A percentile compares a stretch with the other conserved stretches of the same genome.
Evolutionary conservation across 2,113 vertebrate species (phyloP).

Genomic region (Corythornis cristatus): DNA sequence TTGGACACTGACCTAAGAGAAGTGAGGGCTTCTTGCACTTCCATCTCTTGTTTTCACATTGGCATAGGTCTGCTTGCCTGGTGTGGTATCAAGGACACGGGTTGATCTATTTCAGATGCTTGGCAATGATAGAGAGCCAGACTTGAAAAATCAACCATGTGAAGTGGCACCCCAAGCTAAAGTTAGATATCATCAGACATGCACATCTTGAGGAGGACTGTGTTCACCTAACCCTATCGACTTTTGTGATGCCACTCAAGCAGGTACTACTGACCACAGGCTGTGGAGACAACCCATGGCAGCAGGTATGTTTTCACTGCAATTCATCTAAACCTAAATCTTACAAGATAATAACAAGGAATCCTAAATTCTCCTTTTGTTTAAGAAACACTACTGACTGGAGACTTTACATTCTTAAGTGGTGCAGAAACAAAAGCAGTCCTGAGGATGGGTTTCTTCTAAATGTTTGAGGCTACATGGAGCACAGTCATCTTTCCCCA

Average conservation of each 20-base stretch:
- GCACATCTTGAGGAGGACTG: background rate
- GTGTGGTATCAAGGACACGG: accelerated
- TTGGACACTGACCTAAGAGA: background rate
- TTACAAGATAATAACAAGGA: background rate
- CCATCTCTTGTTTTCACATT: accelerated
- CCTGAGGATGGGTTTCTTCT: background rate
- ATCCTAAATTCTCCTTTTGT: background rate
- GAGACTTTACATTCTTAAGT: background rate
- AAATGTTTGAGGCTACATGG: background rate
- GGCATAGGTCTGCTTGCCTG: background rate
- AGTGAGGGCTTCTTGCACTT: background rate
- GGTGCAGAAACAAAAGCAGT: background rate
- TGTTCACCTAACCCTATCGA: background rate
- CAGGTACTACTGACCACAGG: background rate
- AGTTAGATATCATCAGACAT: background rate
- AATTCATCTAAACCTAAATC: background rate
- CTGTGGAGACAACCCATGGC: accelerated
- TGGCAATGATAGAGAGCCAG: background rate
- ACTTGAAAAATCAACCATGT: background rate
- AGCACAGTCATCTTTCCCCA: background rate
- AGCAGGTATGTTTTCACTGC: background rate
- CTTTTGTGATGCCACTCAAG: background rate
- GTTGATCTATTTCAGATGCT: background rate
- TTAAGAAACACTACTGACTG: background rate
- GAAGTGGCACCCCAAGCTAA: background rate